These are phyloP conservation scores for Gymnorhina tibicen DNA, from an alignment of 2,113 vertebrate genomes.

Conservation along the genomic window DNA sequence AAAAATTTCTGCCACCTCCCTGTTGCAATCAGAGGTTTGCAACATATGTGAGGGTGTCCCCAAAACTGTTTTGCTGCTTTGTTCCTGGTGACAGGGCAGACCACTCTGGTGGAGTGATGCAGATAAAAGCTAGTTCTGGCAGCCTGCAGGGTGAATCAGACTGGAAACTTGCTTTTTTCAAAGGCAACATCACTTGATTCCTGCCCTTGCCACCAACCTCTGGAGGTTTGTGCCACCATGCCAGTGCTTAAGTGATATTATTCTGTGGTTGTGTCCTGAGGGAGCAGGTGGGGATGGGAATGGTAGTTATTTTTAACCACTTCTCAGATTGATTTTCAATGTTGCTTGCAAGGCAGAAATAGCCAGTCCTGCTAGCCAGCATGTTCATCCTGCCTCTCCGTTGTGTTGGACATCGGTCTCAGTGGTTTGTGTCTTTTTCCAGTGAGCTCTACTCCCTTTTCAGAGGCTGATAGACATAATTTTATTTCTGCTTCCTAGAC, in stretches of 20 bases:
- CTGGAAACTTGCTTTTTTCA: neutral
- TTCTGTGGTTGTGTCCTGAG: neutral
- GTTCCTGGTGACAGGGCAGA: neutral
- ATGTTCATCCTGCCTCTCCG: fast-evolving
- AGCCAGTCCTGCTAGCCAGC: neutral
- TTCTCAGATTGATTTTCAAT: neutral
- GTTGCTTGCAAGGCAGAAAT: neutral
- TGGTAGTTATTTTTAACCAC: neutral
- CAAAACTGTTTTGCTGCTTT: neutral
- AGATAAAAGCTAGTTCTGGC: neutral
- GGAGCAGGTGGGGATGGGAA: neutral
- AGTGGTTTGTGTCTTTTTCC: neutral
- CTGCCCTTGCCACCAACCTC: neutral
- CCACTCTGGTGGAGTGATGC: neutral
- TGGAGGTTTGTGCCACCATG: neutral
- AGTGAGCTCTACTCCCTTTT: neutral
- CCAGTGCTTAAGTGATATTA: neutral
- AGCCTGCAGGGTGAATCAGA: neutral
- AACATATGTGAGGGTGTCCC: fast-evolving
- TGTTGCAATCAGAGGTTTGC: neutral
- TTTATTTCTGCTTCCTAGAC: neutral
- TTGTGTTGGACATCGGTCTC: fast-evolving
- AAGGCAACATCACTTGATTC: neutral
- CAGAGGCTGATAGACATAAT: neutral
- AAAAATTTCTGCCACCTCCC: neutral